phyloP scores from a whole-genome alignment of 2,888 invertebrate genomes.

The Tiliacea citrago region DNA sequence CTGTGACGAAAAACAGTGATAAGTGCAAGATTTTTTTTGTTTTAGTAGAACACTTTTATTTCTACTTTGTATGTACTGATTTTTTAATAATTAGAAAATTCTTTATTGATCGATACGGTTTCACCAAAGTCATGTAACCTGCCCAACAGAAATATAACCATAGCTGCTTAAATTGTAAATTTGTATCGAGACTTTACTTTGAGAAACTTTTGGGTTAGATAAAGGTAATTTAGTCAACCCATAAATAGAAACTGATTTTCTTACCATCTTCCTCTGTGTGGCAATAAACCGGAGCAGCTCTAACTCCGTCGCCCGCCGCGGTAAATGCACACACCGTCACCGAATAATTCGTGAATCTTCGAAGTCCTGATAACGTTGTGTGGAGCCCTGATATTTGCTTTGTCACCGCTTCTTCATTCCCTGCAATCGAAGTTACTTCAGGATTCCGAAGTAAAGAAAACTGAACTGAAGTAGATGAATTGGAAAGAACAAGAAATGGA shows the following conservation, averaged over 20 bases:
- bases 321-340: slow-evolving; percentile 97
- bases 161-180: too few relatives aligned
- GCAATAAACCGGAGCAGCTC: slow-evolving; percentile 95
- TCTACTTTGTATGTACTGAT: too few relatives aligned
- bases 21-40: not conserved
- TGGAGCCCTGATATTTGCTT: slow-evolving; percentile 93
- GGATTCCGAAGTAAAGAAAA: slow-evolving; percentile 62
- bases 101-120: too few relatives aligned
- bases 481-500: slow-evolving; percentile 31
- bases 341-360: slow-evolving; percentile 97
- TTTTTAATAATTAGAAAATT: too few relatives aligned
- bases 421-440: slow-evolving; percentile 80
- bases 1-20: slow-evolving; percentile 83
- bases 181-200: too few relatives aligned
- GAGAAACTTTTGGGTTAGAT: too few relatives aligned
- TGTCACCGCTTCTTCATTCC: slow-evolving; percentile 94
- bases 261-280: slow-evolving; percentile 97
- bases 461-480: slow-evolving; percentile 49
- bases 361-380: slow-evolving; percentile 93
- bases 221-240: not conserved
- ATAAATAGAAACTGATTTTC: not conserved
- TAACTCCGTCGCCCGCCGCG: slow-evolving; percentile 96
- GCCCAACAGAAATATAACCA: too few relatives aligned
- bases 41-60: too few relatives aligned
- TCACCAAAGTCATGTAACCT: too few relatives aligned